Base-by-base conservation (phyloP, 2,113 vertebrate species). In the Perca schrenkii region DNA sequence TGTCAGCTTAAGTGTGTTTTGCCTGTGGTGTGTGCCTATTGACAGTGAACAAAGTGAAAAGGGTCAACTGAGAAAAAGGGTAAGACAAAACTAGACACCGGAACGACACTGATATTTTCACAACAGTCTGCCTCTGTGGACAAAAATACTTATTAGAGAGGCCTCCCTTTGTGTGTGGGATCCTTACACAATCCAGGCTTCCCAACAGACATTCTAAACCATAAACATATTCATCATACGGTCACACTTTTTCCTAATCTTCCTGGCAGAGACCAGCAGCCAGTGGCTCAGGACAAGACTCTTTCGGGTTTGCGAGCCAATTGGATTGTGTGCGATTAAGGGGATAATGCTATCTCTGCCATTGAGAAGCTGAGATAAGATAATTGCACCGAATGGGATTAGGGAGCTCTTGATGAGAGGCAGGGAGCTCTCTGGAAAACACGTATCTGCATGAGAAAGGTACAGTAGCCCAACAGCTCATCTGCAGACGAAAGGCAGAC, bases 361-460 rank as follows among this genome's bases (percentile, higher is more conserved):
- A 88, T 89, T 92, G 93, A 92, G 93, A 87, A 86, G 89, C 85
- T 73, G 58, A 93, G 93, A 96, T 94, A 95, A 94, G 91, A 94
- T 94, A 92, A 95, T 93, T 94, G 89, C 83, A 73, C 83, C 65
- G 91, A 93, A 95, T 88, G 88, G 93, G 94, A 95, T 95, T 94
- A 94, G 60, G 75, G 88, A 74, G 90, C 79, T 82, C 82, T 86
- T 85, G 86, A 91, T 86, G 83, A 90, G 87, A 90, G 88, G 83
- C 71, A 83, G 84, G 84, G 80, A 88, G 87, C 77, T 22, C 83
- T 85, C 68, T 83, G 80, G 77, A 76, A 84, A 92, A 77, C 79
- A 63, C 47, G 57, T 63, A 79, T 88, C 83, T 79, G 88, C 66
- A 79, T 12, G 67, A 66, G 34, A 82, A 84, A 31, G 54, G 77